Percentiles rank a stretch among this genome's conserved stretches.
Evolutionary conservation across 2,797 vertebrate species (phyloP).

Genomic region (Syngnathus acus): DNA sequence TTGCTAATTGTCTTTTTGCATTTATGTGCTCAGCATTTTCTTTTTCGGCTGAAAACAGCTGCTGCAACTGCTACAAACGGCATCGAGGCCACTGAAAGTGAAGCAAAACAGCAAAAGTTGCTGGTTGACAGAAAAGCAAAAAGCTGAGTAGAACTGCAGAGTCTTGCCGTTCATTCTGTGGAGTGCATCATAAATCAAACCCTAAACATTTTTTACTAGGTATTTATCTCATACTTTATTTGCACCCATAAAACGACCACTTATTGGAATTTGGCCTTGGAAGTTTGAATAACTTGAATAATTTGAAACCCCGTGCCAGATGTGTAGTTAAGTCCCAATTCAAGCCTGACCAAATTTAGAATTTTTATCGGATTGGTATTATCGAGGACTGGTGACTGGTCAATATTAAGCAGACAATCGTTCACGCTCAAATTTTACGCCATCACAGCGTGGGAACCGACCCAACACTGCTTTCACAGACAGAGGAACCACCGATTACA

Average conservation of each 20-base stretch:
- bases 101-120: neutral
- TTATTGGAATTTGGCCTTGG: neutral
- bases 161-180: neutral
- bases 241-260: neutral
- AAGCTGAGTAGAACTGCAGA: neutral
- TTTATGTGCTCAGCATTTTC: neutral
- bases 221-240: neutral
- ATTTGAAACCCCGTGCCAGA: neutral
- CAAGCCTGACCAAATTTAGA: neutral
- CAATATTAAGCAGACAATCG: neutral
- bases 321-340: neutral
- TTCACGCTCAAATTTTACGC: no score
- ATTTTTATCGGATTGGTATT: no score
- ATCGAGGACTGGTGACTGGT: neutral
- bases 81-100: neutral
- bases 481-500: neutral
- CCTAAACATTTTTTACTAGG: neutral
- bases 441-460: neutral
- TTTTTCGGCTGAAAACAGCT: neutral
- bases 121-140: neutral
- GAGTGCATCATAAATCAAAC: neutral
- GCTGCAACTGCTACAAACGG: neutral
- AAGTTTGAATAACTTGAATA: neutral
- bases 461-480: neutral
- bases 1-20: neutral